A percentile compares a stretch with the other conserved stretches of the same genome.
Evolutionary conservation across 2,113 vertebrate species (phyloP).

Genomic region (Oryzias celebensis): DNA sequence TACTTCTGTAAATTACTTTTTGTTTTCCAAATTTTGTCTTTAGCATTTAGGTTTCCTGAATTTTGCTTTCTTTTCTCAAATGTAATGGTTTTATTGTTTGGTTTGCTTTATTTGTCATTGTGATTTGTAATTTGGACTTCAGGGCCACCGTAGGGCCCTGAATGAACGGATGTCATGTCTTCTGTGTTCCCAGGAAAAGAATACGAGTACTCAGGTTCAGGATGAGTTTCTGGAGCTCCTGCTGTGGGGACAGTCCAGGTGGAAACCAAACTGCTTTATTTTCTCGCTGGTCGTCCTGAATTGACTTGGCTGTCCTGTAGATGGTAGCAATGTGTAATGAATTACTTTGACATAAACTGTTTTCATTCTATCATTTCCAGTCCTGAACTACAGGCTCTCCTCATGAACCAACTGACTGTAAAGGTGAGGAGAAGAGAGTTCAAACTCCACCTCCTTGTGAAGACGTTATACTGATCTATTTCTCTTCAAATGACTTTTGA

Average conservation of each 20-base stretch:
- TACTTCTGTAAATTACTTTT: no score
- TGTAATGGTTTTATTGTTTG: no score
- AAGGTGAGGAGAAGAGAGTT: constrained; percentile 78
- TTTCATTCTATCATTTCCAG: constrained; percentile 56
- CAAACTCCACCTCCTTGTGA: neutral
- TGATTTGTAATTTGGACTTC: no score
- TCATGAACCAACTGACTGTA: constrained; percentile 97
- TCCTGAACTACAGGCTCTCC: constrained; percentile 91
- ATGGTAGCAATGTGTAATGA: constrained; percentile 6
- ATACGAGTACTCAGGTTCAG: constrained; percentile 94
- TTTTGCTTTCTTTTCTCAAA: no score
- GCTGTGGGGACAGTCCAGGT: constrained; percentile 98
- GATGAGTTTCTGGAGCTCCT: constrained; percentile 97
- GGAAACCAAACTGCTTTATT: neutral
- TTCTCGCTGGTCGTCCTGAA: neutral
- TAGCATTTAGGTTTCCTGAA: no score
- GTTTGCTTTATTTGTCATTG: no score
- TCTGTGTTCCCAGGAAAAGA: constrained; percentile 82
- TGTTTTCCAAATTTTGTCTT: no score
- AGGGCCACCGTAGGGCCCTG: neutral
- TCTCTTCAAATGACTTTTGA: neutral
- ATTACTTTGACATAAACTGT: neutral
- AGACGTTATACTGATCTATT: neutral
- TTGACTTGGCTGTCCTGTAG: constrained; percentile 27
- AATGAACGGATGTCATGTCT: neutral